Conservation (phyloP, 2,797 vertebrate genomes). For the Falco naumanni region DNA sequence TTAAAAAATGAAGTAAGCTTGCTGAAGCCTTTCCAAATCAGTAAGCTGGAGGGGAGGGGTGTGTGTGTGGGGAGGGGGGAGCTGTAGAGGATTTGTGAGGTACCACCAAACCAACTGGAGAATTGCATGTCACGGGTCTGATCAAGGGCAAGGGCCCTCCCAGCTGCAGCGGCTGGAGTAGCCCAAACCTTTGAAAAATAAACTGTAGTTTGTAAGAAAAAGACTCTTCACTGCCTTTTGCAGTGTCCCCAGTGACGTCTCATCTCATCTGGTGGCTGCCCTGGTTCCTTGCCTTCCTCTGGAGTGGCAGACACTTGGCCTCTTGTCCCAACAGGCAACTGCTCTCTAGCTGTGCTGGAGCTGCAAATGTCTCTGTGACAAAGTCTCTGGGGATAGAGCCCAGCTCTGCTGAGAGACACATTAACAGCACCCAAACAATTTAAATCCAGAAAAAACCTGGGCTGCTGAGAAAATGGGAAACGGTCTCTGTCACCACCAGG, state of each 20-base stretch:
- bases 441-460: not conserved
- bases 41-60: not conserved
- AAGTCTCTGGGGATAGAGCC: not conserved
- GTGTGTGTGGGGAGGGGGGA: rapidly evolving
- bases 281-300: not conserved
- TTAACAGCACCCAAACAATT: not conserved
- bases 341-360: not conserved
- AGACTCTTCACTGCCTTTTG: not conserved
- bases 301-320: not conserved
- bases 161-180: not conserved
- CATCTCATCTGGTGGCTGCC: not conserved
- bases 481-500: rapidly evolving
- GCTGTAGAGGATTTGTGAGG: not conserved
- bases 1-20: not conserved
- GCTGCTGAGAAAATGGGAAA: not conserved
- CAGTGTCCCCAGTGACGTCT: not conserved
- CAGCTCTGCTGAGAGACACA: not conserved
- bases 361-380: not conserved
- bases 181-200: conserved; percentile 8
- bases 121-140: not conserved
- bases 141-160: not conserved
- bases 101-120: not conserved
- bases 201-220: not conserved
- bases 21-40: conserved; percentile 9
- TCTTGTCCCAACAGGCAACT: not conserved